Evolutionary conservation across 2,888 invertebrate species (phyloP).

Genomic region (Phengaris alcon): DNA sequence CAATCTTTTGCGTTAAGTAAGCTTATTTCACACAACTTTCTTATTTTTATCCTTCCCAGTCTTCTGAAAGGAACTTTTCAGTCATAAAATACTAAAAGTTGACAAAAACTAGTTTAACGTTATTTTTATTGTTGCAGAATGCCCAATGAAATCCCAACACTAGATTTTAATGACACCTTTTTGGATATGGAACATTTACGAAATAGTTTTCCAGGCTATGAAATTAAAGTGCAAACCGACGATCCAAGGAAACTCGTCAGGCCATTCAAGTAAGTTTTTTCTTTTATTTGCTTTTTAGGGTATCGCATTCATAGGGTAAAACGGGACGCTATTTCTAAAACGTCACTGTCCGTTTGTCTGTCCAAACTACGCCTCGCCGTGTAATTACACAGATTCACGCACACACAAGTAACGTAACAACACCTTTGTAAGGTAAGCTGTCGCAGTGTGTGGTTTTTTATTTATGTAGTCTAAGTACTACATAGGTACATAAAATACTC

Average conservation of each 20-base stretch:
- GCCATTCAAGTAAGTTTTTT: conserved; percentile 85
- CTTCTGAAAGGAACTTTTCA: background rate
- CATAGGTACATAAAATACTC: too few relatives aligned
- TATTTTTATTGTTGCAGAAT: conserved; percentile 79
- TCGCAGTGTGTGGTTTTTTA: too few relatives aligned
- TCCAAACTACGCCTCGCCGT: too few relatives aligned
- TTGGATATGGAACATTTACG: conserved; percentile 93
- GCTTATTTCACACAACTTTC: background rate
- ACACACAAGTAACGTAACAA: too few relatives aligned
- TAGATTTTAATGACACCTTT: conserved; percentile 99
- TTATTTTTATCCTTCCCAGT: too few relatives aligned
- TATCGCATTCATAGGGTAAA: too few relatives aligned
- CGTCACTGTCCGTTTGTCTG: too few relatives aligned
- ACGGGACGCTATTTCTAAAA: too few relatives aligned
- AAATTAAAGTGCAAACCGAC: conserved; percentile 84
- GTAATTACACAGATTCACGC: too few relatives aligned
- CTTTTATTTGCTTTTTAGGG: background rate
- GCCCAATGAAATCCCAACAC: conserved; percentile 88
- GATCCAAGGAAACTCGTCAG: conserved; percentile 84
- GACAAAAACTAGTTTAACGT: background rate
- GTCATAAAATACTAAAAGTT: background rate
- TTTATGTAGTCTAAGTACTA: too few relatives aligned
- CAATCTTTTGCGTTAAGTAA: background rate
- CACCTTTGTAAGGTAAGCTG: too few relatives aligned
- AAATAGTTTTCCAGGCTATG: conserved; percentile 90